Percentiles rank a stretch among this genome's conserved stretches.
Evolutionary conservation across 1,140 invertebrate species (phyloP).

Genomic region (Glossosoma conforme): DNA sequence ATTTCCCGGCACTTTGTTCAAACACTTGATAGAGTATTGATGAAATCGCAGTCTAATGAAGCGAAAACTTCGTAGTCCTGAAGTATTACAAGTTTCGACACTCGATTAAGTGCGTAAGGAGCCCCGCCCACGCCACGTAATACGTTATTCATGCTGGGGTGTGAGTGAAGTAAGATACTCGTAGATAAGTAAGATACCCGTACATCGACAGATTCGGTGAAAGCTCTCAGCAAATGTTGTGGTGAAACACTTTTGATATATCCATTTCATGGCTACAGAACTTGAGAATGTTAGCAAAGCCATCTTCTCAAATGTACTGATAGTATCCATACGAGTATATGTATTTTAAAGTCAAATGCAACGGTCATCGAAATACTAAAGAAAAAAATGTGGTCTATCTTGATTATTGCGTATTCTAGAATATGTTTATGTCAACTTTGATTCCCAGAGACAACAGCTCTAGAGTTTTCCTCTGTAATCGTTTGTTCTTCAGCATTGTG

Average conservation of each 20-base stretch:
- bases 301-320: too few species aligned
- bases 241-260: background rate
- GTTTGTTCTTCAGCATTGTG: too few species aligned
- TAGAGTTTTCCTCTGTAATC: too few species aligned
- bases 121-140: background rate
- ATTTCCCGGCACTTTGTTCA: background rate
- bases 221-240: background rate
- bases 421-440: too few species aligned
- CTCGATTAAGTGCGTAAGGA: constrained; percentile 16
- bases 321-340: too few species aligned
- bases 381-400: too few species aligned
- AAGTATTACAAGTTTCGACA: constrained; percentile 20
- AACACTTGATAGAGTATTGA: constrained; percentile 6
- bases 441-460: too few species aligned
- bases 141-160: constrained; percentile 11
- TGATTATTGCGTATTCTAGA: too few species aligned
- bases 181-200: background rate
- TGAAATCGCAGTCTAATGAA: constrained; percentile 14
- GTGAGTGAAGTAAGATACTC: background rate
- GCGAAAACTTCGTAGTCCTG: constrained; percentile 19
- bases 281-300: background rate
- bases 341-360: too few species aligned
- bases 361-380: too few species aligned
- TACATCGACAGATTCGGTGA: background rate
- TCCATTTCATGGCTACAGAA: background rate